A percentile compares a stretch with the other conserved stretches of the same genome.
phyloP scores from a whole-genome alignment of 1,140 invertebrate species.

The Heliconius hewitsoni region DNA sequence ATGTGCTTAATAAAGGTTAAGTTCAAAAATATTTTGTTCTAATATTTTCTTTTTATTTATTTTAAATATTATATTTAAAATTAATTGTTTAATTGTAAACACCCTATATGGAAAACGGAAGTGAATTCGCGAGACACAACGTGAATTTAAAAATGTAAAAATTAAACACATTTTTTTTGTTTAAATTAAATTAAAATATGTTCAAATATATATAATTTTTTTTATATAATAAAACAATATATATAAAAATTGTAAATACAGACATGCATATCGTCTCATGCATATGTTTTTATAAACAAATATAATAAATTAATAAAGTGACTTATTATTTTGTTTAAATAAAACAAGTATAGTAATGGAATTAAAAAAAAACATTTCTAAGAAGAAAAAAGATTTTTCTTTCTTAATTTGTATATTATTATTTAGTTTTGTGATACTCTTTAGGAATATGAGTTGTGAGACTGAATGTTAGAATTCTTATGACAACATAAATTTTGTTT shows the following conservation, averaged over 20 bases:
- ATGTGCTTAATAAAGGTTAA: too few species aligned
- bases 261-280: not conserved
- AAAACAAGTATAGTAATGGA: not conserved
- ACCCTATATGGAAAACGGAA: not conserved
- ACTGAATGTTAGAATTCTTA: constrained; percentile 14
- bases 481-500: not conserved
- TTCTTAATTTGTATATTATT: constrained; percentile 3
- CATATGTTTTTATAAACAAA: not conserved
- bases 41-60: too few species aligned
- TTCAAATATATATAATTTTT: not conserved
- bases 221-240: not conserved
- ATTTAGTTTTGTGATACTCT: constrained; percentile 7
- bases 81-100: not conserved
- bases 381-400: not conserved
- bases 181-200: not conserved
- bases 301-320: not conserved
- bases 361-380: not conserved
- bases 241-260: not conserved
- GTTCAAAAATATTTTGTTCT: not conserved
- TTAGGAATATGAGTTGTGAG: not conserved
- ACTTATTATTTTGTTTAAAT: not conserved
- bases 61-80: not conserved
- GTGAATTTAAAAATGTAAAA: not conserved
- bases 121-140: too few species aligned
- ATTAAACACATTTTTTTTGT: not conserved